Percentiles rank a stretch among this genome's conserved stretches.
Conservation (phyloP, 2,888 invertebrate genomes). For the Parasteatoda lunata region DNA sequence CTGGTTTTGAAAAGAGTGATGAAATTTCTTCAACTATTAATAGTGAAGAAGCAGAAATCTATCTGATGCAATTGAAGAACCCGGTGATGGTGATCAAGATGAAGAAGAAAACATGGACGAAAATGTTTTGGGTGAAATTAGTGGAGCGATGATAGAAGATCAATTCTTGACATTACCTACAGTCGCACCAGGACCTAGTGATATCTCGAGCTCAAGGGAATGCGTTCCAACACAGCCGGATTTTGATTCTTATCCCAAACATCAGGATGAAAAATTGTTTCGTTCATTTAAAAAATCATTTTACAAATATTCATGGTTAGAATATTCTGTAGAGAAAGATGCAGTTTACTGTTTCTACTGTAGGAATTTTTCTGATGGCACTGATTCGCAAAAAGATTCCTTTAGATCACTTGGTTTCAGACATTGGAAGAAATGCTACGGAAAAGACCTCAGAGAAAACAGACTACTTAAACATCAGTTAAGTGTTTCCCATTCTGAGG, state of each 20-base stretch:
- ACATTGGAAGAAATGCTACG: too few relatives aligned
- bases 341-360: too few relatives aligned
- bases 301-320: constrained; percentile 22
- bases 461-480: constrained; percentile 16
- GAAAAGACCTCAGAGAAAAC: too few relatives aligned
- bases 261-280: constrained; percentile 5
- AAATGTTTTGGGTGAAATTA: background rate
- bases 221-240: constrained; percentile 1
- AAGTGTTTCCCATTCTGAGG: constrained; percentile 17
- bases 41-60: too few relatives aligned
- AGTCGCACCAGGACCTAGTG: background rate
- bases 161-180: background rate
- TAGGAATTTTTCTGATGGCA: too few relatives aligned
- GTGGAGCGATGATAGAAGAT: background rate
- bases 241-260: background rate
- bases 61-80: background rate
- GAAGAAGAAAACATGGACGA: background rate
- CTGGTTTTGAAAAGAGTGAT: too few relatives aligned
- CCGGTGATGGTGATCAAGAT: background rate
- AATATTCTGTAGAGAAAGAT: too few relatives aligned
- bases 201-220: constrained; percentile 8
- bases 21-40: too few relatives aligned
- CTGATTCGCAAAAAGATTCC: too few relatives aligned
- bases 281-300: constrained; percentile 5
- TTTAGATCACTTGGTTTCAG: too few relatives aligned